These are phyloP conservation scores for Bemisia tabaci DNA, from an alignment of 1,140 invertebrate species.

Conservation along the genomic window DNA sequence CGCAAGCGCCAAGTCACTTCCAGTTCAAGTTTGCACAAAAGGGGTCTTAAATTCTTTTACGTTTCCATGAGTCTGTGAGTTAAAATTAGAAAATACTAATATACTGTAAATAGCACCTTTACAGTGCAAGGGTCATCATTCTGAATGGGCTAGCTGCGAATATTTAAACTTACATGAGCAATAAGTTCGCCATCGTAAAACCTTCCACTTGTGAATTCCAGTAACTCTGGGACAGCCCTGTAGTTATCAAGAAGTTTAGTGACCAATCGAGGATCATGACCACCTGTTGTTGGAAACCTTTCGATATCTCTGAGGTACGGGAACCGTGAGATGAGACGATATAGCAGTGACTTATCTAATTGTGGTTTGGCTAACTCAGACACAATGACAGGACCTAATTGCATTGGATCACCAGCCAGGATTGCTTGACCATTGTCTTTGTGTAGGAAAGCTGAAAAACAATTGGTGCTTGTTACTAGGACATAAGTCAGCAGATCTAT, in stretches of 20 bases:
- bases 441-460: not conserved
- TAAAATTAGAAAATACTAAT: too few species aligned
- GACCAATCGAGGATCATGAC: constrained; percentile 51
- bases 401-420: constrained; percentile 80
- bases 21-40: too few species aligned
- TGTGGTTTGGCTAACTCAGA: constrained; percentile 45
- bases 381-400: constrained; percentile 71
- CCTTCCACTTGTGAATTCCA: constrained; percentile 56
- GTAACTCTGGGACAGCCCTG: constrained; percentile 61
- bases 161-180: constrained; percentile 35
- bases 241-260: constrained; percentile 62
- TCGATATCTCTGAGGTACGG: constrained; percentile 24
- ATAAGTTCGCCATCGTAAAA: constrained; percentile 68
- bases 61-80: too few species aligned
- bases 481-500: too few species aligned
- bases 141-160: too few species aligned
- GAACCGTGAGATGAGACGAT: constrained; percentile 24
- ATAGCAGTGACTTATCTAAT: constrained; percentile 33
- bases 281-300: constrained; percentile 33
- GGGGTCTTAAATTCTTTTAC: too few species aligned
- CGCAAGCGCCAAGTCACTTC: too few species aligned
- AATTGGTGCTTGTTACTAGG: too few species aligned
- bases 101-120: too few species aligned
- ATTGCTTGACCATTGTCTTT: constrained; percentile 46
- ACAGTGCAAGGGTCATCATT: too few species aligned